Evolutionary conservation across 2,888 invertebrate genomes (phyloP), one percentile per base, ranked within the genome.

Genomic region (Clistopyga incitator): DNA sequence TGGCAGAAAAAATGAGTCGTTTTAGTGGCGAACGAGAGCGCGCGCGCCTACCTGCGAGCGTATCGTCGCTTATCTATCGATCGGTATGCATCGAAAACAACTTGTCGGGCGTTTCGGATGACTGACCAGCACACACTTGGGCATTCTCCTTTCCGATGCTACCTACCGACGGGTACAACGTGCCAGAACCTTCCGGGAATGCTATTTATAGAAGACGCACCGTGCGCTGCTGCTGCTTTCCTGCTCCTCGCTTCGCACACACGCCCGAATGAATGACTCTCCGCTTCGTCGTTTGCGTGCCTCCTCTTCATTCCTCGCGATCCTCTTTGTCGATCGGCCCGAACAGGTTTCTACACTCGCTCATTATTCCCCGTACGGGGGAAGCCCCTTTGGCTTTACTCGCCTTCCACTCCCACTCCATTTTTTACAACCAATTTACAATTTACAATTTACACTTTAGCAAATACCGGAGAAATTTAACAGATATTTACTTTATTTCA

Each of bases 171-270:
- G 54, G n/a, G 25, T 67, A 47, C 20, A 45, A 47, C 25, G 67
- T 47, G 47, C 77, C 52, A 77, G 72, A 74, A 75, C 74, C 89
- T 91, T 92, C 91, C 89, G 89, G 89, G 90, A 91, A 90, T 86
- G 88, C 89, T 92, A 92, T 92, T 92, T 92, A 91, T 91, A 92
- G 88, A 80, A 54, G n/a, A 64, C 78, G 68, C 70, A 70, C 38
- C 78, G 38, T 64, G 70, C 88, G n/a, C n/a, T n/a, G n/a, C n/a
- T n/a, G n/a, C n/a, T n/a, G n/a, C n/a, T n/a, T n/a, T n/a, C n/a
- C n/a, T n/a, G n/a, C 88, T 87, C 86, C 87, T 70, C 87, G 87
- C 71, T 75, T 75, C 52, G 56, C 29, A 15, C 38, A 52, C 70
- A 70, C 68, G 78, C 76, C 71, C 75, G 74, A 81, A 84, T 86